Base-by-base conservation (phyloP, 2,797 vertebrate species). In the Macropodus opercularis region DNA sequence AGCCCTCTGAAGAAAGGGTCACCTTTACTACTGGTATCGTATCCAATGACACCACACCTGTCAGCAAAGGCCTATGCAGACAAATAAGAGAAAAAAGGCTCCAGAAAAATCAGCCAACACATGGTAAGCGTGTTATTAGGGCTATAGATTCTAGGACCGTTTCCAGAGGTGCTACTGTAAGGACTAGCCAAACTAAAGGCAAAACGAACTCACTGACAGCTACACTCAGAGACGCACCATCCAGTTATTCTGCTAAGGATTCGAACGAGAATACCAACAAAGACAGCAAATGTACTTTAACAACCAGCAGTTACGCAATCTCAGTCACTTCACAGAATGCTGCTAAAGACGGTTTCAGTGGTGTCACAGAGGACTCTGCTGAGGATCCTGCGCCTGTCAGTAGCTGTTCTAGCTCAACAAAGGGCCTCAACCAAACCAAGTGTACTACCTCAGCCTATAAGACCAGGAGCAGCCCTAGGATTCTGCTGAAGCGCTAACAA, bases 381-480 rank as follows among this genome's bases (percentile, higher is more conserved):
- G 52, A 66, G 57, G 60, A 64, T 26, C 42, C 2, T 27, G 7
- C 35, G 34, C 19, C 40, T 43, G 44, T 64, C 44, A 43, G 53
- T 52, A 61, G 59, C 50, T 53, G 29, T 44, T 74, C 56, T 26
- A 75, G 47, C 78, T 92, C 93, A 18, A 75, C 87, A 83, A 94
- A 92, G 87, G 90, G 90, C 64, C 94, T 91, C 63, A 93, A 90
- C 87, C 93, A 93, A 85, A 93, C 92, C 69, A 95, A 93, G 75
- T 91, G 92, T 88, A 55, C 75, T 84, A 82, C 79, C 79, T 85
- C 84, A 74, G 59, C 70, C 35, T 54, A 73, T n/a, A 85, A 75
- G 75, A 84, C 85, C 51, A 83, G 85, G 67, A 83, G 64, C 50
- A 82, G 77, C 59, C 72, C 77, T 3, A 75, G 84, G 36, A 73